Percentiles rank a stretch among this genome's conserved stretches.
Evolutionary conservation across 2,797 vertebrate species (phyloP).

Genomic region (Notoglanidium macrostoma): DNA sequence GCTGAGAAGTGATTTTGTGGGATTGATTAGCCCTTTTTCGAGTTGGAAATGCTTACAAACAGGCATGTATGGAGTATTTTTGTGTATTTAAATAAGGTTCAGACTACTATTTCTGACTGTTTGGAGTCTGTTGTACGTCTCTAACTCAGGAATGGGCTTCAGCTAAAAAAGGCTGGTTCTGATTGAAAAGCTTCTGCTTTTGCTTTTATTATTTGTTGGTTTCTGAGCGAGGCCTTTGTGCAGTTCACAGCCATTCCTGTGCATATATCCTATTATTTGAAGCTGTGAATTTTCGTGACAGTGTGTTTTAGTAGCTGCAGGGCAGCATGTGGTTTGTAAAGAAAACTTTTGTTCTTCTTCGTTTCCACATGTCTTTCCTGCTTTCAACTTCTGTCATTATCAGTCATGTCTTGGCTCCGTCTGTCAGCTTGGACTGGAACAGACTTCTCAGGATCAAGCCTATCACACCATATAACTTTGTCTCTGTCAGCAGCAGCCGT

Average conservation of each 20-base stretch:
- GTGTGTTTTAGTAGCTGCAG: slow-evolving; percentile 41
- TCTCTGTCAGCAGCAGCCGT: slow-evolving; percentile 13
- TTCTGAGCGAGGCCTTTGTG: slow-evolving; percentile 34
- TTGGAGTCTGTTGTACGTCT: background rate
- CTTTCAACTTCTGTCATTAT: slow-evolving; percentile 38
- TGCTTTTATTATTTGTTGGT: slow-evolving; percentile 54
- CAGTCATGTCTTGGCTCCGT: background rate
- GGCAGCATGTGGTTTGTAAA: slow-evolving; percentile 55
- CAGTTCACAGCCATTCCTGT: slow-evolving; percentile 44
- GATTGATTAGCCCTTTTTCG: background rate
- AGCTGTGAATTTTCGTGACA: slow-evolving; percentile 59
- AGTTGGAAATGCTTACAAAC: background rate
- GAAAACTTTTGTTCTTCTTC: slow-evolving; percentile 52
- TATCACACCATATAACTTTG: background rate
- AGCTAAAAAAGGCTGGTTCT: slow-evolving; percentile 42
- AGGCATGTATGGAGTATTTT: background rate
- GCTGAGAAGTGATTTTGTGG: background rate
- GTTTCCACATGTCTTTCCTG: slow-evolving; percentile 27
- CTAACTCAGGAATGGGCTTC: background rate
- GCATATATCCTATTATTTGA: slow-evolving; percentile 56
- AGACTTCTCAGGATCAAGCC: slow-evolving; percentile 1
- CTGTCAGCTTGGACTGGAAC: slow-evolving; percentile 9
- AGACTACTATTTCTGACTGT: background rate
- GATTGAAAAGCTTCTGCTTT: slow-evolving; percentile 50
- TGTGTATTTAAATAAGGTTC: background rate